Evolutionary conservation across 2,113 vertebrate species (phyloP).

Genomic region (Zosterops japonicus): DNA sequence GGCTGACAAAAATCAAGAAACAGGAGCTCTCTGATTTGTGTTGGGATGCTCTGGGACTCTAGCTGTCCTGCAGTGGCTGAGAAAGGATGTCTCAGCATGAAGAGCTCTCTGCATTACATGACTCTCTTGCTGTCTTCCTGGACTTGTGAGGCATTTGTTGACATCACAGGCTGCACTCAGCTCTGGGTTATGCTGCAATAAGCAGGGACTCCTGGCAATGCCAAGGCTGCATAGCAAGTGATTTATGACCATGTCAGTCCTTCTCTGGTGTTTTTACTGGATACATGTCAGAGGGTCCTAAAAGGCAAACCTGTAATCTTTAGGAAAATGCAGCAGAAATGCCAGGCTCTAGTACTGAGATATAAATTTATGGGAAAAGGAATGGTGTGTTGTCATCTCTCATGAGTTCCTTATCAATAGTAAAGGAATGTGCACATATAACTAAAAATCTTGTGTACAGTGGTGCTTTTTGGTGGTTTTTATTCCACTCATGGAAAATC

Average conservation of each 20-base stretch:
- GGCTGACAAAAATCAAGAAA: not conserved
- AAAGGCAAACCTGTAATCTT: not conserved
- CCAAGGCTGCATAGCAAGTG: not conserved
- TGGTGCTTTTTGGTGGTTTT: not conserved
- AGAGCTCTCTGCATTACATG: not conserved
- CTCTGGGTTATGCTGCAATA: not conserved
- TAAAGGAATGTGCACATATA: not conserved
- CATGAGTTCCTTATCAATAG: not conserved
- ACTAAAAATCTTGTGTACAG: not conserved
- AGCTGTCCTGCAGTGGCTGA: not conserved
- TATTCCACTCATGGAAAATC: not conserved
- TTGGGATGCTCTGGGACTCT: not conserved
- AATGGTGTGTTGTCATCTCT: not conserved
- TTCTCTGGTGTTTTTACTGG: not conserved
- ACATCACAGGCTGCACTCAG: not conserved
- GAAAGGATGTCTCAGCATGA: not conserved
- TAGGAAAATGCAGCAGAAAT: not conserved
- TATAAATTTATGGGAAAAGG: not conserved
- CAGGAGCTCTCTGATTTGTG: not conserved
- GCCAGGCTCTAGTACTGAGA: not conserved
- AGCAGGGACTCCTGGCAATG: not conserved
- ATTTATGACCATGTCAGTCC: not conserved
- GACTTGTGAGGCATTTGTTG: not conserved
- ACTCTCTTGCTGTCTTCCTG: not conserved
- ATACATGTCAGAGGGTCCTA: not conserved